A percentile compares a stretch with the other conserved stretches of the same genome.
These are phyloP conservation scores for Eudemis profundana DNA, from an alignment of 2,888 invertebrate species.

Conservation along the genomic window DNA sequence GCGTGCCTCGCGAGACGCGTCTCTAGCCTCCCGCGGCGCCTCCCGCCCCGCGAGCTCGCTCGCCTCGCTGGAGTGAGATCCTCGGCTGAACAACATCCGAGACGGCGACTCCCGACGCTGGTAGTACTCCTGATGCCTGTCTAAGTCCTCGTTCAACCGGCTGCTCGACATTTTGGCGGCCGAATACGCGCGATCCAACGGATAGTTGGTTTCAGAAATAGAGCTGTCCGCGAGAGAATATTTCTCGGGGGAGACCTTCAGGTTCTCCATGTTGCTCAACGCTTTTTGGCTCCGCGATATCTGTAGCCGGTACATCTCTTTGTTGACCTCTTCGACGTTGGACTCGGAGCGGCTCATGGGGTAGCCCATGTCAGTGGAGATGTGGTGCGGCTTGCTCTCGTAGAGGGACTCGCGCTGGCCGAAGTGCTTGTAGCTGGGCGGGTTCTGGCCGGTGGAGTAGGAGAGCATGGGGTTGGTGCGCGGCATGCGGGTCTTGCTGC, in stretches of 20 bases:
- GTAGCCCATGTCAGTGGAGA: conserved; percentile 73
- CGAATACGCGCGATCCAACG: conserved; percentile 77
- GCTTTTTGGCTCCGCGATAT: conserved; percentile 82
- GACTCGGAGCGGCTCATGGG: conserved; percentile 82
- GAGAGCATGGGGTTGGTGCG: conserved; percentile 86
- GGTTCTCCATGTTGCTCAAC: conserved; percentile 77
- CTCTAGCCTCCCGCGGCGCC: conserved; percentile 56
- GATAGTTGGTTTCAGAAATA: conserved; percentile 78
- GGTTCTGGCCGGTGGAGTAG: conserved; percentile 80
- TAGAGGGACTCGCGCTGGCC: conserved; percentile 79
- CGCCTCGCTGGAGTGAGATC: conserved; percentile 74
- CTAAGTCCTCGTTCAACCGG: conserved; percentile 78
- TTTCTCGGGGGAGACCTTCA: conserved; percentile 75
- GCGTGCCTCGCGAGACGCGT: conserved; percentile 52
- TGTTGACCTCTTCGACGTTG: conserved; percentile 82
- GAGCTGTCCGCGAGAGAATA: conserved; percentile 69
- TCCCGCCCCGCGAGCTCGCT: conserved; percentile 72
- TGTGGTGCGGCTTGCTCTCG: conserved; percentile 80
- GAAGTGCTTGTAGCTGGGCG: conserved; percentile 78
- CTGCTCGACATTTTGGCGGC: conserved; percentile 79
- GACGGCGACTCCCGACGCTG: conserved; percentile 74
- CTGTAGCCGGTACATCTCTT: conserved; percentile 82
- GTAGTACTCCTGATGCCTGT: conserved; percentile 75
- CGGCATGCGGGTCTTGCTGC: conserved; percentile 83
- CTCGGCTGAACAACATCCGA: conserved; percentile 64